Evolutionary conservation across 2,113 vertebrate species (phyloP).

Genomic region (Isichthys henryi): DNA sequence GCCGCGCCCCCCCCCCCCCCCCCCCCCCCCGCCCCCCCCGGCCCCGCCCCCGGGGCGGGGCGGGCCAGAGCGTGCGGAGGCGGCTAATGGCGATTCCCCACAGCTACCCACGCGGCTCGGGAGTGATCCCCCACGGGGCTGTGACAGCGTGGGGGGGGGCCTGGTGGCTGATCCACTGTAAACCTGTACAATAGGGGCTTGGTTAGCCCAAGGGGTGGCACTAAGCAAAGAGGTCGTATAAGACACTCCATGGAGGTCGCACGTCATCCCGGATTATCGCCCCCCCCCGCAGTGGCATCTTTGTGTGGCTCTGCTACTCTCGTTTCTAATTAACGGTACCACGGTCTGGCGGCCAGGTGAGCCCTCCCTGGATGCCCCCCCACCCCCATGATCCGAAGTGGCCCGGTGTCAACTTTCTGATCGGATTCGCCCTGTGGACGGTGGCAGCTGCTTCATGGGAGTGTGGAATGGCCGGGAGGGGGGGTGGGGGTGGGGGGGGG

Average conservation of each 20-base stretch:
- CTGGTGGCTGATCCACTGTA: neutral
- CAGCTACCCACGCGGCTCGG: neutral
- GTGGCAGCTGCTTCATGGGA: neutral
- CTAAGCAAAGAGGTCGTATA: neutral
- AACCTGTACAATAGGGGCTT: neutral
- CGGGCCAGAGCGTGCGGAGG: too few species aligned
- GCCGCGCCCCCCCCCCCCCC: too few species aligned
- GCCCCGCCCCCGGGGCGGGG: too few species aligned
- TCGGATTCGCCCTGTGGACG: neutral
- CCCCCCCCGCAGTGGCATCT: neutral
- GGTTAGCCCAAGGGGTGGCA: neutral
- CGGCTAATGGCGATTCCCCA: slow-evolving; percentile 37
- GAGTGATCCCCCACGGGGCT: neutral
- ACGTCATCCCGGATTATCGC: neutral
- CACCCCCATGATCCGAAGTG: neutral
- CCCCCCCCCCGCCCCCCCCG: too few species aligned
- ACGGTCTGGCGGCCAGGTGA: neutral
- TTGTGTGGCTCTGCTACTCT: too few species aligned
- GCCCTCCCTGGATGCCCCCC: neutral
- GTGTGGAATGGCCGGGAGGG: neutral
- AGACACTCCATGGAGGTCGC: too few species aligned
- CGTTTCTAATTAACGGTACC: neutral
- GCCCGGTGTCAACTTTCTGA: neutral
- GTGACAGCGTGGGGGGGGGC: neutral
- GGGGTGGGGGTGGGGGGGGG: neutral